Conservation (phyloP, 2,113 vertebrate genomes). For the Variabilichromis moorii region DNA sequence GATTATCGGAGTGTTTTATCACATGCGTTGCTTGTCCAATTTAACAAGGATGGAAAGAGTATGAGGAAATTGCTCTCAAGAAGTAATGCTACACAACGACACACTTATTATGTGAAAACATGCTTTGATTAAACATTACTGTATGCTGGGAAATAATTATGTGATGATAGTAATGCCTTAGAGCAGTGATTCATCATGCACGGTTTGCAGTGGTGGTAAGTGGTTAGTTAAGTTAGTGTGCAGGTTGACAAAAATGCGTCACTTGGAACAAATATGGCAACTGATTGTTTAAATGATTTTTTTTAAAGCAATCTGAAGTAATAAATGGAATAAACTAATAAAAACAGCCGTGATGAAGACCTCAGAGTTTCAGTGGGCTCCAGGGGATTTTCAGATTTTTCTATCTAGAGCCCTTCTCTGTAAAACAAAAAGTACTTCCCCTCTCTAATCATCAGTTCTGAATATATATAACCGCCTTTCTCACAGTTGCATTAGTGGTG, state of each 20-base stretch:
- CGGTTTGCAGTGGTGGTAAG: neutral
- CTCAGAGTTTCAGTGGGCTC: neutral
- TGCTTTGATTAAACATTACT: neutral
- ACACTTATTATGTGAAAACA: neutral
- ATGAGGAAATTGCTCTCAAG: neutral
- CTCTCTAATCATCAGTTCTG: neutral
- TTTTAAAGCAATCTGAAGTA: neutral
- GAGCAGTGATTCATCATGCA: neutral
- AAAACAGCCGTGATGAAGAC: neutral
- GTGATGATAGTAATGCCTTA: neutral
- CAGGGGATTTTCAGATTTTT: neutral
- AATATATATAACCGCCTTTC: neutral
- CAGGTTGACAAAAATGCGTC: neutral
- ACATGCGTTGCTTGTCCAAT: neutral
- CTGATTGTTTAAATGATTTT: neutral
- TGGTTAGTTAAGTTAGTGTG: neutral
- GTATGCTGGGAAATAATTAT: neutral
- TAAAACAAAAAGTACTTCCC: neutral
- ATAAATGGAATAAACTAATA: neutral
- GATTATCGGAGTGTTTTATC: neutral
- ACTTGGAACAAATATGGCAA: neutral
- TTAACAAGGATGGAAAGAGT: neutral
- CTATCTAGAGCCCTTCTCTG: neutral
- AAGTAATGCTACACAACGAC: neutral
- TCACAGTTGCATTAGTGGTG: neutral